Evolutionary conservation across 2,888 invertebrate genomes (phyloP), one percentile per base, ranked within the genome.

Genomic region (Agrenia bidenticulata): DNA sequence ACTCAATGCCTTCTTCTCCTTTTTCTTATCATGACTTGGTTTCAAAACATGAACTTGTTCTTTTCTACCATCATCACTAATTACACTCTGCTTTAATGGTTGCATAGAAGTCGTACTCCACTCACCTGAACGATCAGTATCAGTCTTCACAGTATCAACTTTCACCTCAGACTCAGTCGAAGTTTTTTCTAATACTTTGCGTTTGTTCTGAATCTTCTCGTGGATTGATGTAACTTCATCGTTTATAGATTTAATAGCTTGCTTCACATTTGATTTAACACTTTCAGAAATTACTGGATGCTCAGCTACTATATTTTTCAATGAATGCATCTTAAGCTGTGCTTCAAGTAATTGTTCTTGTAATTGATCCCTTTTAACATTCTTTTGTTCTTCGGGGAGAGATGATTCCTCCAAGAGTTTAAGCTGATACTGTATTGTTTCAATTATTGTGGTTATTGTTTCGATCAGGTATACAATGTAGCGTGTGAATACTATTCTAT

Each of bases 271-370:
- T 45, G 45, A 45, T 45, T 15, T 45, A 45, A 51, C 19, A 23
- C 23, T 24, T 9, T 51, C 51, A 4, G 13, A 5, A 19, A 51
- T 15, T 7, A 15, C 24, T 23, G 51, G 51, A 51, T 51, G 51
- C 15, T 51, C 51, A 23, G 51, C 51, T 17, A 51, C 51, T 17
- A 23, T 51, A 23, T 51, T 51, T 2, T 23, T 51, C 9, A 51
- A 51, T 4, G 51, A 51, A 51, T 51, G 51, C 13, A 51, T 4
- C 23, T 51, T 21, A 13, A 51, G 21, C 23, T 17, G 21, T 13
- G 51, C 13, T 23, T 51, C 51, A 7, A 9, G 21, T 21, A 51
- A 24, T 15, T 23, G 23, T 7, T 24, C 23, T 7, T 23, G 5
- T 24, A 24, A 24, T 4, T 23, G 23, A 9, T 19, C 24, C 2